A percentile compares a stretch with the other conserved stretches of the same genome.
Conservation (phyloP, 1,140 invertebrate species). For the Caenorhabditis tropicalis region DNA sequence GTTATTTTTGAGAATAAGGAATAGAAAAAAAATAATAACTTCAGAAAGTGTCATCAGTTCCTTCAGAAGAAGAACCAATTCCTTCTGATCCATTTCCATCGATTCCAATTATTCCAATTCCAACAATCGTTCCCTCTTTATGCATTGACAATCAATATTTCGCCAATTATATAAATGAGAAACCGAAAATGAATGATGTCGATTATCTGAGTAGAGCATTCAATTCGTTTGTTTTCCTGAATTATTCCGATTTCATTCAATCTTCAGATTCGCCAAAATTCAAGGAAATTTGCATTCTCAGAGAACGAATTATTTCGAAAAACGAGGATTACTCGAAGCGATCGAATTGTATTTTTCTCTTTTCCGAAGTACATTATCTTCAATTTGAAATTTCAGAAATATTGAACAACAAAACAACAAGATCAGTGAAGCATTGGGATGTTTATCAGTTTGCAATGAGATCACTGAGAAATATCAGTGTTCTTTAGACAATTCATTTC, state of each 20-base stretch:
- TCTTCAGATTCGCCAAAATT: slow-evolving; percentile 11
- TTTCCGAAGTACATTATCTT: not conserved
- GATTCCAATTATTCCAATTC: not conserved
- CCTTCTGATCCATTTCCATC: slow-evolving; percentile 7
- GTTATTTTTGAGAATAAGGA: not conserved
- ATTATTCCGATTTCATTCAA: not conserved
- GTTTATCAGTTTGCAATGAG: slow-evolving; percentile 10
- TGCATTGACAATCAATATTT: slow-evolving; percentile 34
- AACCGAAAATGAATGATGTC: slow-evolving; percentile 20
- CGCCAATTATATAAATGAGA: slow-evolving; percentile 16
- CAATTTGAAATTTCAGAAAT: not conserved
- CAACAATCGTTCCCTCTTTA: not conserved
- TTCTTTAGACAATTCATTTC: slow-evolving; percentile 9
- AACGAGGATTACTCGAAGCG: slow-evolving; percentile 1
- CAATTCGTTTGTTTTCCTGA: not conserved
- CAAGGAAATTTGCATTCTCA: not conserved
- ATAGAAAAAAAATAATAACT: no score
- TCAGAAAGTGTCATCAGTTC: not conserved
- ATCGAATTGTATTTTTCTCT: not conserved
- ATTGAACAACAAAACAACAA: slow-evolving; percentile 11
- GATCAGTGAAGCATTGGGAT: slow-evolving; percentile 13
- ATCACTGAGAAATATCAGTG: slow-evolving; percentile 27
- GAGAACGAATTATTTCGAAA: slow-evolving; percentile 12
- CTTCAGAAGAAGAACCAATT: not conserved
- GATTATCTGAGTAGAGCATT: slow-evolving; percentile 28